Evolutionary conservation across 2,797 vertebrate species (phyloP).

Genomic region (Aplochiton taeniatus): DNA sequence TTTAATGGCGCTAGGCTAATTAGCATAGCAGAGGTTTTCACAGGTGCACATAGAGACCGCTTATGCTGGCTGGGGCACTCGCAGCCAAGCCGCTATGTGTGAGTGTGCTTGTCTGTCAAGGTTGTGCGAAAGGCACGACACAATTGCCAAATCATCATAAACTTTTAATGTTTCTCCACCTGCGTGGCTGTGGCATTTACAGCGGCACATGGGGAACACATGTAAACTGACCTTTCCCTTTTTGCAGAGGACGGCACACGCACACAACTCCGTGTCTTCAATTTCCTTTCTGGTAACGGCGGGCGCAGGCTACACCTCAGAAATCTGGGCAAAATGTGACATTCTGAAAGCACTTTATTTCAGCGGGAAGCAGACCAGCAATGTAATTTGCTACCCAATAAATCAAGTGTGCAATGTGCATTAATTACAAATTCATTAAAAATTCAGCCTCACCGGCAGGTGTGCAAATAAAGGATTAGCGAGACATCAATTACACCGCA

Average conservation of each 20-base stretch:
- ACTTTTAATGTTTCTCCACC: constrained; percentile 42
- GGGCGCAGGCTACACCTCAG: constrained; percentile 28
- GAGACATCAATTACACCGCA: constrained; percentile 83
- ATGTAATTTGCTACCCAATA: constrained; percentile 77
- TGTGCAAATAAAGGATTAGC: constrained; percentile 88
- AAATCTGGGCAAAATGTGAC: constrained; percentile 50
- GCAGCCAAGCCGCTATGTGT: background rate
- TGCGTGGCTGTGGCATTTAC: constrained; percentile 32
- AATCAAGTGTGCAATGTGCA: constrained; percentile 82
- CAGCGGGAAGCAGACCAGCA: constrained; percentile 66
- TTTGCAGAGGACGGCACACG: constrained; percentile 11
- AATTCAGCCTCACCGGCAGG: constrained; percentile 81
- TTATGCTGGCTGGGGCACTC: background rate
- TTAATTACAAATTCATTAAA: constrained; percentile 87
- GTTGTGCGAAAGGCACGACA: constrained; percentile 29
- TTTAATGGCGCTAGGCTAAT: constrained; percentile 26
- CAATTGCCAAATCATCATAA: constrained; percentile 40
- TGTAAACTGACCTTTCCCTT: constrained; percentile 36
- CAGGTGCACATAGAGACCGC: constrained; percentile 31
- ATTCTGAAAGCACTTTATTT: constrained; percentile 50
- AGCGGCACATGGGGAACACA: constrained; percentile 36
- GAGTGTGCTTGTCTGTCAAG: constrained; percentile 32
- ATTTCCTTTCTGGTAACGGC: constrained; percentile 25
- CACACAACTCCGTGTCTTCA: constrained; percentile 21
- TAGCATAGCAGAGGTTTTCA: constrained; percentile 30